phyloP scores from a whole-genome alignment of 2,113 vertebrate species.

The Barnardius zonarius region DNA sequence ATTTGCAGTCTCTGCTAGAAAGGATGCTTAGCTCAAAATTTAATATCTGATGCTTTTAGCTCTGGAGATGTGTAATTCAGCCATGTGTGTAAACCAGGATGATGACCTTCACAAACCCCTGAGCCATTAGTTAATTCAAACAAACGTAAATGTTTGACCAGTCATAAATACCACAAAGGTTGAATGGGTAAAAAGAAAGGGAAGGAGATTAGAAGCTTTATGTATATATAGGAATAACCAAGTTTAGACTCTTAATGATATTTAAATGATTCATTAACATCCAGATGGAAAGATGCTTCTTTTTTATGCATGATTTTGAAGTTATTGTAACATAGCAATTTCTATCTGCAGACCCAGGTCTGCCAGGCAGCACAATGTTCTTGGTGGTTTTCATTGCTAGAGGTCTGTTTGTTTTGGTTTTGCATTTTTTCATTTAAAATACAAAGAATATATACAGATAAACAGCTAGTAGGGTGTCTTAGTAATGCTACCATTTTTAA shows the following conservation, averaged over 20 bases:
- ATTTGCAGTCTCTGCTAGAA: background rate
- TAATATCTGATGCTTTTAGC: slow-evolving; percentile 24
- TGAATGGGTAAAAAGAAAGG: background rate
- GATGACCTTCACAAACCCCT: slow-evolving; percentile 18
- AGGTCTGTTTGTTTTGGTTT: background rate
- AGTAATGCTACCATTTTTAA: background rate
- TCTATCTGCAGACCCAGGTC: background rate
- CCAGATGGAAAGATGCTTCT: background rate
- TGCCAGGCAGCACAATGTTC: background rate
- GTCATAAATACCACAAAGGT: background rate
- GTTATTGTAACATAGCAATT: background rate
- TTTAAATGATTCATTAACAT: slow-evolving; percentile 15
- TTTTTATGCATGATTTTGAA: background rate
- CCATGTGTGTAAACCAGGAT: background rate
- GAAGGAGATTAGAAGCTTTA: background rate
- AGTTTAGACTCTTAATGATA: background rate
- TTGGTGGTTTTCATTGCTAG: background rate
- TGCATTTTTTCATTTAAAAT: background rate
- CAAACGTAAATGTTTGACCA: background rate
- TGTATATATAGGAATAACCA: background rate
- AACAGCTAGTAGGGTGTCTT: background rate
- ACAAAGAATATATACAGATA: background rate
- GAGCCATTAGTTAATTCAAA: slow-evolving; percentile 49
- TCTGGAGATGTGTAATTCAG: slow-evolving; percentile 2
- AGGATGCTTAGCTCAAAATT: background rate